These are phyloP conservation scores for Gymnocheta viridis DNA, from an alignment of 2,888 invertebrate genomes.

Conservation along the genomic window DNA sequence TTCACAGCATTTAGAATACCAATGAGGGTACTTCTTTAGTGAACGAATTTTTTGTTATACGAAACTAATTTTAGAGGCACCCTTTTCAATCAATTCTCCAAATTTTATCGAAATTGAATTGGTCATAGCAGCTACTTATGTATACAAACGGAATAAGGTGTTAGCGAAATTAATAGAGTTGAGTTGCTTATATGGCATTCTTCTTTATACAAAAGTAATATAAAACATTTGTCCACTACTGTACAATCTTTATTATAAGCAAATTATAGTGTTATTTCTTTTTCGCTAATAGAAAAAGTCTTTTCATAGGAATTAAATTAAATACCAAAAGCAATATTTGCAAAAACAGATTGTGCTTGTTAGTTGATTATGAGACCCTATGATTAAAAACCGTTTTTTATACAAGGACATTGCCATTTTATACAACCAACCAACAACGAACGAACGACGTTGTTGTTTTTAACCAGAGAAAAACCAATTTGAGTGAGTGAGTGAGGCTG, in stretches of 20 bases:
- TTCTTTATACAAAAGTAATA: background rate
- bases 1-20: too few species aligned
- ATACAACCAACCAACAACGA: background rate
- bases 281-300: background rate
- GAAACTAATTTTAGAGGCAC: too few species aligned
- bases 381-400: slow-evolving; percentile 81
- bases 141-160: too few species aligned
- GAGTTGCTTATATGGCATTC: background rate
- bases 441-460: too few species aligned
- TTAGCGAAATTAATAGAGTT: too few species aligned
- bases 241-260: background rate
- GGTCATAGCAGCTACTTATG: too few species aligned
- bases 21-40: too few species aligned
- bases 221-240: background rate
- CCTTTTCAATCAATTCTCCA: too few species aligned
- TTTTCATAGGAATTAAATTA: background rate
- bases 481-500: background rate
- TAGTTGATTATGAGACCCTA: slow-evolving; percentile 76
- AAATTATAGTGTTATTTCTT: slow-evolving; percentile 8
- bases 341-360: slow-evolving; percentile 21
- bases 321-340: background rate
- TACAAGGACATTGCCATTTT: slow-evolving; percentile 82
- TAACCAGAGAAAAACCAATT: background rate
- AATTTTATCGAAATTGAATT: too few species aligned
- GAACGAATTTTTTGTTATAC: too few species aligned